These are phyloP conservation scores for Hybognathus amarus DNA, from an alignment of 2,797 vertebrate species.

Conservation along the genomic window DNA sequence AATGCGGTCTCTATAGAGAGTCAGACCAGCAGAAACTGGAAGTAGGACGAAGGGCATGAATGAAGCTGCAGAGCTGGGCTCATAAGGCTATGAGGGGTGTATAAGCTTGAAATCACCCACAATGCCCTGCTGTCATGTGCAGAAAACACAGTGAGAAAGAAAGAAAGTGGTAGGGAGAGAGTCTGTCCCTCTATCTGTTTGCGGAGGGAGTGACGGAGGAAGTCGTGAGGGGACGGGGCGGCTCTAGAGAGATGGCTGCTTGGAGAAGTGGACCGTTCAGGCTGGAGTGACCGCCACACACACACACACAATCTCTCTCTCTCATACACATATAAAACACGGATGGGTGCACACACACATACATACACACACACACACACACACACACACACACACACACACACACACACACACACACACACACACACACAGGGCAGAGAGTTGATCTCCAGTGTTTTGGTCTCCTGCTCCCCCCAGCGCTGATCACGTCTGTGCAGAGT, in stretches of 20 bases:
- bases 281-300: constrained; percentile 54
- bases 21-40: constrained; percentile 14
- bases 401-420: constrained; percentile 42
- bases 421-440: constrained; percentile 54
- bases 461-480: constrained; percentile 74
- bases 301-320: constrained; percentile 24
- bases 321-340: constrained; percentile 15
- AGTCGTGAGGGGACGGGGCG: constrained; percentile 65
- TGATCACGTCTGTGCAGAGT: constrained; percentile 72
- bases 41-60: constrained; percentile 18
- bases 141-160: constrained; percentile 50
- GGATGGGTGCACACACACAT: constrained; percentile 44
- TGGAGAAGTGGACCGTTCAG: constrained; percentile 53
- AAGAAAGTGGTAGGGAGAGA: constrained; percentile 21
- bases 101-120: constrained; percentile 42
- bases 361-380: constrained; percentile 45
- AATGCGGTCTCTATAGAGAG: constrained; percentile 72
- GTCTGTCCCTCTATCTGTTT: constrained; percentile 20
- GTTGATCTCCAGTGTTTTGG: constrained; percentile 61
- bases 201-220: constrained; percentile 55
- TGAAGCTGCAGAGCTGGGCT: constrained; percentile 42
- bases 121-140: constrained; percentile 46
- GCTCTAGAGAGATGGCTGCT: constrained; percentile 51
- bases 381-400: constrained; percentile 47
- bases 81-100: constrained; percentile 55